Evolutionary conservation across 2,113 vertebrate genomes (phyloP).

Genomic region (Stercorarius parasiticus): DNA sequence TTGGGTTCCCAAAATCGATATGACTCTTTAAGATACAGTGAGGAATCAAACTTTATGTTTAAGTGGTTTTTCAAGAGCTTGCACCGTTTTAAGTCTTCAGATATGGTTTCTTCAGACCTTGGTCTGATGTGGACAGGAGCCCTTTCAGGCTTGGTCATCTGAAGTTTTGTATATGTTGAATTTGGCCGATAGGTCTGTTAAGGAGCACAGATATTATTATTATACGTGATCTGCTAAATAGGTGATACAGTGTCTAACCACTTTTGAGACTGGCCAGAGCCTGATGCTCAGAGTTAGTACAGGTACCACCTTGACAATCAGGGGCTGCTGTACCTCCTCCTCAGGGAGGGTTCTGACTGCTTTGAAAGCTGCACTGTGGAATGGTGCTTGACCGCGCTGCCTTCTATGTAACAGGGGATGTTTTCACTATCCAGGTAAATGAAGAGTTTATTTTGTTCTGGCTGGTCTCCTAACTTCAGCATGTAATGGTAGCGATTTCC

Average conservation of each 20-base stretch:
- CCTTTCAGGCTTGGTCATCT: not conserved
- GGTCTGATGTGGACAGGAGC: not conserved
- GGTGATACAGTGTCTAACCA: accelerated
- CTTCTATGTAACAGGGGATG: not conserved
- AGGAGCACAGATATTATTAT: not conserved
- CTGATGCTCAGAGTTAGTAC: not conserved
- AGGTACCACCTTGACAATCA: not conserved
- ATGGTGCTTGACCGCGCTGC: not conserved
- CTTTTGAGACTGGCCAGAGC: not conserved
- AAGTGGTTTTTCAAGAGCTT: not conserved
- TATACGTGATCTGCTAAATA: not conserved
- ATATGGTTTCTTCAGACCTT: not conserved
- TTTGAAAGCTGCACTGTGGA: not conserved
- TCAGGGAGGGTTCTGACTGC: not conserved
- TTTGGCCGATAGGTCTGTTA: not conserved
- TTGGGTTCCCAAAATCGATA: not conserved
- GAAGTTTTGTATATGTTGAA: not conserved
- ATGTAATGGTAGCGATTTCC: not conserved
- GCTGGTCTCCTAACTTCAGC: not conserved
- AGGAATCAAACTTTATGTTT: not conserved
- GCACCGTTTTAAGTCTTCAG: not conserved
- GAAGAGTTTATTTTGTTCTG: not conserved
- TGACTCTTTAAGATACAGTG: not conserved
- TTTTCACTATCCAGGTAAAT: not conserved
- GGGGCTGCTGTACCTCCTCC: not conserved